These are phyloP conservation scores for Poeciliopsis paucimaculata DNA, from an alignment of 2,797 vertebrate species.

Conservation along the genomic window DNA sequence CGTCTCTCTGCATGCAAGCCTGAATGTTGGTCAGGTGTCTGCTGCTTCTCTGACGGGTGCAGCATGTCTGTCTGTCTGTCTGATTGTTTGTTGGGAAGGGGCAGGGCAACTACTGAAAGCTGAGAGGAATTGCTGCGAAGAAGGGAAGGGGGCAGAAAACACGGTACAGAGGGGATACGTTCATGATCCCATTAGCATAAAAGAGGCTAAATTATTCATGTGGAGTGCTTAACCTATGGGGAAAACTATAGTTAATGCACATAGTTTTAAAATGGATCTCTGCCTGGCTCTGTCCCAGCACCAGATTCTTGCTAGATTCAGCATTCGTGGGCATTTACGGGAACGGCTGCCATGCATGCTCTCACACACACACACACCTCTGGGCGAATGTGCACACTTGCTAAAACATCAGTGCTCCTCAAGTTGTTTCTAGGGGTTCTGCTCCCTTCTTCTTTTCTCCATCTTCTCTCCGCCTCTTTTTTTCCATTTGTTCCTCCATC, in stretches of 20 bases:
- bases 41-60: slow-evolving; percentile 60
- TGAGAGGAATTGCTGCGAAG: slow-evolving; percentile 90
- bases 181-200: slow-evolving; percentile 99
- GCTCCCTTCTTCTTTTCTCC: slow-evolving; percentile 67
- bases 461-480: slow-evolving; percentile 70
- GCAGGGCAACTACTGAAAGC: slow-evolving; percentile 95
- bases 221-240: slow-evolving; percentile 98
- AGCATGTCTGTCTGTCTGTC: slow-evolving; percentile 61
- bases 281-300: slow-evolving; percentile 89
- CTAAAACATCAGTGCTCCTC: slow-evolving; percentile 87
- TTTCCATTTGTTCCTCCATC: slow-evolving; percentile 63
- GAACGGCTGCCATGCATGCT: slow-evolving; percentile 80
- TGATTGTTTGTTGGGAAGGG: slow-evolving; percentile 81
- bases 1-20: slow-evolving; percentile 52
- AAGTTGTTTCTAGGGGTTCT: slow-evolving; percentile 83
- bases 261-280: slow-evolving; percentile 98
- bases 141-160: slow-evolving; percentile 70
- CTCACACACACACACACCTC: slow-evolving; percentile 30
- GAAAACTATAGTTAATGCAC: slow-evolving; percentile 99
- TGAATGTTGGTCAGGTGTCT: slow-evolving; percentile 60
- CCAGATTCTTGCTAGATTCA: slow-evolving; percentile 98
- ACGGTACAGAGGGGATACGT: slow-evolving; percentile 94
- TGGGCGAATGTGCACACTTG: slow-evolving; percentile 55
- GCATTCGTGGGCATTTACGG: slow-evolving; percentile 96
- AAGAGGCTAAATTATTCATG: slow-evolving; percentile 99